These are phyloP conservation scores for Tichodroma muraria DNA, from an alignment of 2,113 vertebrate species.

Conservation along the genomic window DNA sequence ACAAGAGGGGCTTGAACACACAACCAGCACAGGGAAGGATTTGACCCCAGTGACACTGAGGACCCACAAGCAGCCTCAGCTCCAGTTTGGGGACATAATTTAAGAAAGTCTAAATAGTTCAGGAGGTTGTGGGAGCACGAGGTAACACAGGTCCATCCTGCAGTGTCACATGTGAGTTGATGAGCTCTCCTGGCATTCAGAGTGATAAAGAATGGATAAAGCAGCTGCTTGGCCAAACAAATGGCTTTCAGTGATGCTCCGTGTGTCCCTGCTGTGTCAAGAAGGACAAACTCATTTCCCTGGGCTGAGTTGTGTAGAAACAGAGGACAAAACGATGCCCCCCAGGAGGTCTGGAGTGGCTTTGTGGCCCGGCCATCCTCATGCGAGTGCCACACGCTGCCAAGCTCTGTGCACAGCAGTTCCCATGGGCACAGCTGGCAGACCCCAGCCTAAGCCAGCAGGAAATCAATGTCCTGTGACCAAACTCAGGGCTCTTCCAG, in stretches of 20 bases:
- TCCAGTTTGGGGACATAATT: neutral
- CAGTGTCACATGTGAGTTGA: too few relatives aligned
- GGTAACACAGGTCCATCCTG: neutral
- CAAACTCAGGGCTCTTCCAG: neutral
- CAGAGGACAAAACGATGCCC: neutral
- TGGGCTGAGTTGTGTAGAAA: neutral
- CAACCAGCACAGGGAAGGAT: neutral
- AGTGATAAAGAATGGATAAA: neutral
- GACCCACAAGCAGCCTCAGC: neutral
- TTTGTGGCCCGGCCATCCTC: neutral
- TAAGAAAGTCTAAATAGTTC: too few relatives aligned
- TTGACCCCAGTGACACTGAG: neutral
- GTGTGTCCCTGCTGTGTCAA: neutral
- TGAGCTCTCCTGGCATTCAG: neutral
- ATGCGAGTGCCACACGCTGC: neutral
- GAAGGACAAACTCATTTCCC: neutral
- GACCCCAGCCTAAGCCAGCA: neutral
- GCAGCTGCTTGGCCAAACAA: neutral
- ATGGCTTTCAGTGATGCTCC: neutral
- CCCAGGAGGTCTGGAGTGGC: neutral
- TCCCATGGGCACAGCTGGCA: neutral
- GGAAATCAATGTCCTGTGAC: neutral
- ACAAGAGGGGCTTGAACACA: neutral
- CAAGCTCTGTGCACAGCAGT: neutral
- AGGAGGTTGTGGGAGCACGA: neutral